phyloP scores from a whole-genome alignment of 2,797 vertebrate genomes.

The Melanotaenia pygmaea region DNA sequence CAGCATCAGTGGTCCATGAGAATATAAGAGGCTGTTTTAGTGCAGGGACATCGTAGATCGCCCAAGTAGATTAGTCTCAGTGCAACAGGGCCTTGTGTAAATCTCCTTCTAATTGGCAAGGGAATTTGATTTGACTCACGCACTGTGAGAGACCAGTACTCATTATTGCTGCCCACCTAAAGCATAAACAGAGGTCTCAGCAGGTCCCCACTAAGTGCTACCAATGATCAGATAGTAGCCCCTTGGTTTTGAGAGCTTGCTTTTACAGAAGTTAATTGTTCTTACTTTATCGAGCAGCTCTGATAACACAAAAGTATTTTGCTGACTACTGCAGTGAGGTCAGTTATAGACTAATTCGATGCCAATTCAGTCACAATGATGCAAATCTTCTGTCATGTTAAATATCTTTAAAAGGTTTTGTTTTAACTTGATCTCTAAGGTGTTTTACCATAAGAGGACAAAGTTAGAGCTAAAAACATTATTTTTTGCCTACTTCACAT shows the following conservation, averaged over 20 bases:
- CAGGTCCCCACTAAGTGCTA: slow-evolving; percentile 73
- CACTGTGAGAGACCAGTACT: slow-evolving; percentile 71
- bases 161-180: slow-evolving; percentile 79
- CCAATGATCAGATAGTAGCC: slow-evolving; percentile 74
- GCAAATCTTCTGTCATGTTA: neutral
- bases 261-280: slow-evolving; percentile 66
- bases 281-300: slow-evolving; percentile 46
- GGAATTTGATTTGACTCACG: slow-evolving; percentile 80
- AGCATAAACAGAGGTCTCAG: slow-evolving; percentile 76
- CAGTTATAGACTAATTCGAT: slow-evolving; percentile 19
- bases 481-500: neutral
- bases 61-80: slow-evolving; percentile 78
- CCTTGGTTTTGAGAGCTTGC: slow-evolving; percentile 36
- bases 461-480: neutral
- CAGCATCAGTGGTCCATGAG: slow-evolving; percentile 70
- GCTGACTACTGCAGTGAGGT: slow-evolving; percentile 22
- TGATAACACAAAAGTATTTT: slow-evolving; percentile 35
- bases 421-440: neutral
- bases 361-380: slow-evolving; percentile 26
- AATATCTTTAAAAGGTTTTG: neutral
- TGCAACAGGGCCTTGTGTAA: slow-evolving; percentile 71
- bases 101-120: slow-evolving; percentile 82
- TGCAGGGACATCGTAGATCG: slow-evolving; percentile 70
- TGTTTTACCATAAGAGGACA: neutral
- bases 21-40: slow-evolving; percentile 79